Percentiles rank a stretch among this genome's conserved stretches.
These are phyloP conservation scores for Antheraea pernyi DNA, from an alignment of 1,140 invertebrate species.

Conservation along the genomic window DNA sequence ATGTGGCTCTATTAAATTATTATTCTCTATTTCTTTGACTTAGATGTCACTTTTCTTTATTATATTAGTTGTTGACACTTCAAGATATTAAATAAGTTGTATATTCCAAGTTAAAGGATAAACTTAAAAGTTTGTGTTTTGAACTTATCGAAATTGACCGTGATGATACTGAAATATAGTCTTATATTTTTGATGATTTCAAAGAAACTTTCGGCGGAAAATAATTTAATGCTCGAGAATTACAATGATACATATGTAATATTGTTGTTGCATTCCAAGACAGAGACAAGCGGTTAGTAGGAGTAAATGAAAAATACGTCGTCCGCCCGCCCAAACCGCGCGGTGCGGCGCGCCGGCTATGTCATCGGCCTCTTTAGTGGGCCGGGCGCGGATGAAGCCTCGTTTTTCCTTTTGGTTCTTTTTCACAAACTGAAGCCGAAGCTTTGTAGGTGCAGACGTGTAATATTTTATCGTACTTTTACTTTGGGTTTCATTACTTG, in stretches of 20 bases:
- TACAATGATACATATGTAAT: not conserved
- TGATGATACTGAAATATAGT: too few species aligned
- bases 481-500: not conserved
- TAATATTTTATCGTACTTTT: not conserved
- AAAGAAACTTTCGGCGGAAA: too few species aligned
- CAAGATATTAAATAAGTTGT: too few species aligned
- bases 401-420: not conserved
- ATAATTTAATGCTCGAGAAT: too few species aligned
- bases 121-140: too few species aligned
- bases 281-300: not conserved
- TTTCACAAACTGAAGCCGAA: not conserved
- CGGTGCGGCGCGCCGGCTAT: constrained; percentile 13
- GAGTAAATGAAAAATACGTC: not conserved
- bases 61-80: too few species aligned
- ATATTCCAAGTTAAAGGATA: too few species aligned
- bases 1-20: too few species aligned
- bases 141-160: too few species aligned
- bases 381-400: constrained; percentile 8
- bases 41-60: too few species aligned
- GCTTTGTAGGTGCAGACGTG: not conserved
- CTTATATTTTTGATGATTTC: too few species aligned
- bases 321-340: not conserved
- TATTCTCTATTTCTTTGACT: too few species aligned
- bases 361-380: constrained; percentile 30
- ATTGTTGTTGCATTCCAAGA: not conserved